Evolutionary conservation across 2,888 invertebrate genomes (phyloP), one percentile per base, ranked within the genome.

Genomic region (Cerastis rubricosa): DNA sequence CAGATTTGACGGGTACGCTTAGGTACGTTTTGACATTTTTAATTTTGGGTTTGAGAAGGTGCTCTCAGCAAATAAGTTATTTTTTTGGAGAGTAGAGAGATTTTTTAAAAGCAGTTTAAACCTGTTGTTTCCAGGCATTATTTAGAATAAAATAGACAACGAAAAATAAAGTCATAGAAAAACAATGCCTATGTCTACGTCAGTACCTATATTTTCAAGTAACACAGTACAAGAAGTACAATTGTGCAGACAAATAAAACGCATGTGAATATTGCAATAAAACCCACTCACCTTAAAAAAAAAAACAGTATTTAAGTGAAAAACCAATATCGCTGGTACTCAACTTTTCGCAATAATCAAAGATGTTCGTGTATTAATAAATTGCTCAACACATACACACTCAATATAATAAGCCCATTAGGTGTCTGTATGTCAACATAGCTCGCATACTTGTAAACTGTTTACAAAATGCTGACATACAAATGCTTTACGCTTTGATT

Each of bases 401-500:
- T 81, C 43, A 68, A 75, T 75, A 45, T 78, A 67, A 68, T 75
- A 68, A 79, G 63, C 43, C 63, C 43, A 82, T 64, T 76, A 68
- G 22, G 47, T 47, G 61, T 64, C 40, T 45, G 75, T 67, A 75
- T 68, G 82, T 64, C 82, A 82, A 76, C 76, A 68, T 67, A 35
- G 6, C 82, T 40, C 63, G 57, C n/a, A 45, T 81, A 61, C 67
- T 81, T 64, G 63, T 68, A 57, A 82, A 68, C 76, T 79, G 67
- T 79, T 79, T 82, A 79, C 67, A 76, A 76, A 68, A 69, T 76
- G 51, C 59, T 29, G 19, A 80, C 57, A n/a, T n/a, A 69, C 64
- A 65, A 76, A 76, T 77, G 67, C 5, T 76, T 80, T 11, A 35
- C 43, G 57, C 19, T 74, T 76, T 76, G 57, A 82, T 68, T 80